These are phyloP conservation scores for Acrocera orbiculus DNA, from an alignment of 2,888 invertebrate species.

Conservation along the genomic window DNA sequence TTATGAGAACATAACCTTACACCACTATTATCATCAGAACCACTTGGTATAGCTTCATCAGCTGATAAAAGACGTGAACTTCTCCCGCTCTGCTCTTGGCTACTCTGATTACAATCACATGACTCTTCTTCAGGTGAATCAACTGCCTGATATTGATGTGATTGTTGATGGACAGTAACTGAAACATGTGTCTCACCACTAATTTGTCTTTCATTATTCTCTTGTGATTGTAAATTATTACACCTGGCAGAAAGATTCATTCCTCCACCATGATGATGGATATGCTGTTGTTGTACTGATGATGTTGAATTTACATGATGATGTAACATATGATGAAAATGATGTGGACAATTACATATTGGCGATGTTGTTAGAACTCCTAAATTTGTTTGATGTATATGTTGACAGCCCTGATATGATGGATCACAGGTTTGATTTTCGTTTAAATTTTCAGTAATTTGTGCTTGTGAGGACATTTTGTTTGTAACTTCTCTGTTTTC, in stretches of 20 bases:
- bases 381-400: too few relatives aligned
- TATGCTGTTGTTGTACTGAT: constrained; percentile 3
- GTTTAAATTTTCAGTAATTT: too few relatives aligned
- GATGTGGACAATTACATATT: constrained; percentile 19
- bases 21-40: constrained; percentile 16
- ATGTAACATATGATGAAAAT: constrained; percentile 30
- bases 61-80: constrained; percentile 13
- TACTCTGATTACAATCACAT: constrained; percentile 11
- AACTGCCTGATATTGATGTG: constrained; percentile 21
- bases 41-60: constrained; percentile 17
- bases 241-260: not conserved
- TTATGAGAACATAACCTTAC: constrained; percentile 11
- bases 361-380: constrained; percentile 10
- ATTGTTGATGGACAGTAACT: constrained; percentile 16
- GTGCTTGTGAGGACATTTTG: too few relatives aligned
- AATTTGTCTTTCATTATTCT: constrained; percentile 14
- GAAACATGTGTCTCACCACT: constrained; percentile 17
- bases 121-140: constrained; percentile 14
- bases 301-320: constrained; percentile 13
- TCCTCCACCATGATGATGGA: not conserved
- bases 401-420: too few relatives aligned
- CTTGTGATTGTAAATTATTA: constrained; percentile 8
- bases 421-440: too few relatives aligned
- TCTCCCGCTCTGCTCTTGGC: constrained; percentile 12
- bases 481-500: too few relatives aligned